Base-by-base conservation (phyloP, 2,113 vertebrate species). In the Thermophis baileyi region DNA sequence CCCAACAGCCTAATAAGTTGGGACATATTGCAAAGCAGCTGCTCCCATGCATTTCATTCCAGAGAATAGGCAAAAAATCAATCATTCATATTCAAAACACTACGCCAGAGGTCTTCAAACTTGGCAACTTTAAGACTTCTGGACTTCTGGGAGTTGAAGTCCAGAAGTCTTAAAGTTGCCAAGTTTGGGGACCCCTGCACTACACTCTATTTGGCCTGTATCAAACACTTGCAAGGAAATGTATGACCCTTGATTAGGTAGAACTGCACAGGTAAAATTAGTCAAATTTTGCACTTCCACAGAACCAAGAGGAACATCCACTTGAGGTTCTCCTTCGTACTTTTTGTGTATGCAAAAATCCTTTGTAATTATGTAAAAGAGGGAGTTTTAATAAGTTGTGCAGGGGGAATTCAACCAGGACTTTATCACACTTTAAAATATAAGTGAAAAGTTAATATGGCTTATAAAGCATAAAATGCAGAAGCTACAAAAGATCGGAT, bases 1-100 rank as follows among this genome's bases (percentile, higher is more conserved):
- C 87, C 74, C 69, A 89, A 40, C 69, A 86, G 47, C 87, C 93
- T 89, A 86, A 20, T 11, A 51, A 27, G 20, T 50, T 89, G 54
- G 69, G 90, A 93, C 89, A 63, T 44, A 20, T 6, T 44, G 74
- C 92, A 90, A 63, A 44, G n/a, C 81, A 49, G 74, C 63, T 55
- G 24, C 54, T 93, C 89, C 81, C 92, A 69, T 87, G 40, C 81
- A n/a, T 90, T 90, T 60, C 81, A 90, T 69, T 90, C 92, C n/a
- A 35, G n/a, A 25, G 8, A 93, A 63, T 6, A 90, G 54, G 53
- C 30, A 53, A 63, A 63, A n/a, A 63, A 50, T 55, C 7, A 60
- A 86, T 50, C 40, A 85, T 14, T 81, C 35, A 3, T 63, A 16
- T 55, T 87, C 30, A 51, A 51, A 50, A 88, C 55, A 51, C 30